Base-by-base conservation (phyloP, 2,797 vertebrate species). In the Harpagifer antarcticus region DNA sequence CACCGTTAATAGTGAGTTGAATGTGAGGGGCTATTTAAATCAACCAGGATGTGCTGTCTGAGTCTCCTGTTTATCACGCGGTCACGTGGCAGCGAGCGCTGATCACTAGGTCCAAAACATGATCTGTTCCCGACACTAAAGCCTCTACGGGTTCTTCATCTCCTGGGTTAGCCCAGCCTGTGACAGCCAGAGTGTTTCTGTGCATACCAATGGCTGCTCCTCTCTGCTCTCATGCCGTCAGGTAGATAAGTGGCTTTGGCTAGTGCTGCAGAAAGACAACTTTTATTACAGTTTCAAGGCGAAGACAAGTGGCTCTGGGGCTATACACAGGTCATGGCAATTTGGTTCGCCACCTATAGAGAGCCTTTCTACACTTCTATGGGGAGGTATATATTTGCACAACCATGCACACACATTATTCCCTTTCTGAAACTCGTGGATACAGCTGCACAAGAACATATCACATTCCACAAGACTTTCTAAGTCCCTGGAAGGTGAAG, bases 101-200 rank as follows among this genome's bases (percentile, higher is more conserved):
- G 79, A 89, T 90, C 81, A 77, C 86, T 71, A 54, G 71, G 82
- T 78, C 87, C 81, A 82, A 91, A 92, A 91, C 84, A 88, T 84
- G 92, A 93, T 93, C 87, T 85, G 85, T 81, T 85, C 71, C 62
- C 62, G 60, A 83, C 81, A 78, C 78, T 40, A 66, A 81, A 84
- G 82, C 77, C 80, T 87, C 76, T 31, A 50, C 8, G 57, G 87
- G 85, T 86, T 83, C 88, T 91, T 92, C 86, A 93, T 92, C 91
- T 91, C 86, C 80, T 12, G 81, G 86, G 91, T 85, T 76, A 88
- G 84, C 83, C 86, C 87, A 76, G 68, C 78, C 70, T 3, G 9
- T 86, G 91, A 92, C 93, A 92, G 83, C 76, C 6, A 0, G 60
- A 50, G 73, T 65, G 78, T 61, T 74, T 62, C 86, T 63, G 79